Evolutionary conservation across 2,113 vertebrate genomes (phyloP).

Genomic region (Prochilodus magdalenae): DNA sequence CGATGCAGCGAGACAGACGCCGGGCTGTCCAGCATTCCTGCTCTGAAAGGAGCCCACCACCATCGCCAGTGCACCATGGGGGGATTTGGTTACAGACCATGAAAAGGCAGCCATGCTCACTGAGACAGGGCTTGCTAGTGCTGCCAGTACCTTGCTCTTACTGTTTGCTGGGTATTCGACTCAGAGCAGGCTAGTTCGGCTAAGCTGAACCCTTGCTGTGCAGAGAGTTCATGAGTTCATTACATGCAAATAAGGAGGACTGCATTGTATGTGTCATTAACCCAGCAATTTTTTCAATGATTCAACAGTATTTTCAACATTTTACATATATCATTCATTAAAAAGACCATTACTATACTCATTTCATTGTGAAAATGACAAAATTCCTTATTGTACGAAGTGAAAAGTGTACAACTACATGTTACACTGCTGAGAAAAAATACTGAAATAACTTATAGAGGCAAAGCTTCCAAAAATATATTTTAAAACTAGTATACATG

Average conservation of each 20-base stretch:
- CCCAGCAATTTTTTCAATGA: neutral
- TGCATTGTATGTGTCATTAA: no score
- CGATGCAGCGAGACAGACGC: conserved; percentile 71
- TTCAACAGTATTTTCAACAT: no score
- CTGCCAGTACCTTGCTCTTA: conserved; percentile 17
- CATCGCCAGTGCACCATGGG: conserved; percentile 58
- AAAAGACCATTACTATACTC: no score
- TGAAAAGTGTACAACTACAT: no score
- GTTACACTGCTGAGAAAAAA: no score
- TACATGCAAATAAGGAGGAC: neutral
- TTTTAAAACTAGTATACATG: no score
- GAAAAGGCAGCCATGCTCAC: conserved; percentile 29
- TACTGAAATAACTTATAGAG: no score
- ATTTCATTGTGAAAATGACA: no score
- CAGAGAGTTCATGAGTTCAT: neutral
- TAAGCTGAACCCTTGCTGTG: neutral
- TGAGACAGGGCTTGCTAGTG: conserved; percentile 10
- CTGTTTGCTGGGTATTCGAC: neutral
- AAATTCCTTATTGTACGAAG: no score
- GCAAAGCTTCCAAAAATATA: no score
- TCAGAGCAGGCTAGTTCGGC: neutral
- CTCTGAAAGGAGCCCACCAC: conserved; percentile 67
- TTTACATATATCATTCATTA: no score
- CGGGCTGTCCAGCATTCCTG: conserved; percentile 76
- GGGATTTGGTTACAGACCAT: conserved; percentile 68